Evolutionary conservation across 2,888 invertebrate species (phyloP), one percentile per base, ranked within the genome.

Genomic region (Tanytarsus gracilentus): DNA sequence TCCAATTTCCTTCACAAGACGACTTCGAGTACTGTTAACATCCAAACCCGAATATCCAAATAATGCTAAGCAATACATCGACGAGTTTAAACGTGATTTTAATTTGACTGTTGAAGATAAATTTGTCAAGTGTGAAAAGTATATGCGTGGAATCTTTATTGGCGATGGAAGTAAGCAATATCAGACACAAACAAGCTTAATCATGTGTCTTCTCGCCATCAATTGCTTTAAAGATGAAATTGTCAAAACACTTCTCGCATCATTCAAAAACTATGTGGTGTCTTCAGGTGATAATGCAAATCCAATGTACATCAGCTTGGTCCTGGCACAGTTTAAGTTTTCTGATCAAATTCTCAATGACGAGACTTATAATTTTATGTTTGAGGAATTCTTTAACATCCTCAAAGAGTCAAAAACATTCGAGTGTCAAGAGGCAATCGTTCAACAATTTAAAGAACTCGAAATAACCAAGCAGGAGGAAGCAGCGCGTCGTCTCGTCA

Each of bases 261-360:
- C 26, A 27, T 23, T 58, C 7, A 58, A 48, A 11, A 16, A 18
- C 18, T 58, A 58, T 23, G 48, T 58, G 21, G 29, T 48, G 18
- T 29, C 44, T 4, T 48, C 27, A 40, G 29, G 29, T 3, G 58
- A 58, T 11, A 14, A 11, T 6, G 58, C 58, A 16, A 23, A 44
- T n/a, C 11, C 26, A 11, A 23, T 58, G 5, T 48, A 30, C 3
- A 30, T 58, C 23, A 48, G 58, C 8, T 23, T 58, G 11, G 25
- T 23, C 30, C 23, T 58, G 0, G 39, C 48, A 16, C 58, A 58
- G 29, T 58, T 58, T 44, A 58, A 58, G 14, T 58, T 58, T 23
- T 48, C 48, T 21, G 58, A 58, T n/a, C 58, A 58, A 23, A 8
- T 58, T 14, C 40, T 58, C 16, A 25, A 27, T 5, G n/a, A 40